phyloP scores from a whole-genome alignment of 2,113 vertebrate genomes.

The Carassius auratus region DNA sequence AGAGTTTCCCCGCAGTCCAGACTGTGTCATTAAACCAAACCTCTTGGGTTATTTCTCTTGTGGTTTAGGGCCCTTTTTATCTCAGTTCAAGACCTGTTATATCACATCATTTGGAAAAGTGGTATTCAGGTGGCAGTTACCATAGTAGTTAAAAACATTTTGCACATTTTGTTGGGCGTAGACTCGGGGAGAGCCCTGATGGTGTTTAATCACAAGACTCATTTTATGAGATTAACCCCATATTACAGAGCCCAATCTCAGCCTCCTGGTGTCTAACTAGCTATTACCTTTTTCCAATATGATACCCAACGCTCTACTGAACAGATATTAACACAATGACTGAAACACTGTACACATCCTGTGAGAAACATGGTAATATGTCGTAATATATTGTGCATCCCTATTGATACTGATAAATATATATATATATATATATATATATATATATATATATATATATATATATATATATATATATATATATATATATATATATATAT shows the following conservation, averaged over 20 bases:
- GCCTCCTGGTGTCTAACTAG: not conserved
- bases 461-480: too few species aligned
- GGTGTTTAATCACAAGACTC: conserved; percentile 44
- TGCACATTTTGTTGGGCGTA: conserved; percentile 3
- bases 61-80: not conserved
- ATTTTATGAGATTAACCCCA: conserved; percentile 41
- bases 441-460: too few species aligned
- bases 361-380: not conserved
- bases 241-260: conserved; percentile 28
- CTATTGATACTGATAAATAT: not conserved
- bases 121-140: conserved; percentile 23
- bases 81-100: not conserved
- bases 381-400: too few species aligned
- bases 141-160: conserved; percentile 40
- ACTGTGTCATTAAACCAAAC: conserved; percentile 7
- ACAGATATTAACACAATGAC: not conserved
- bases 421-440: too few species aligned
- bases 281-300: not conserved
- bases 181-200: conserved; percentile 1
- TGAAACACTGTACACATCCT: not conserved
- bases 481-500: too few species aligned
- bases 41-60: conserved; percentile 1
- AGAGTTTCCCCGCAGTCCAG: not conserved
- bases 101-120: not conserved
- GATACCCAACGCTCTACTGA: not conserved